Evolutionary conservation across 2,888 invertebrate species (phyloP), one percentile per base, ranked within the genome.

Genomic region (Ligdia adustata): DNA sequence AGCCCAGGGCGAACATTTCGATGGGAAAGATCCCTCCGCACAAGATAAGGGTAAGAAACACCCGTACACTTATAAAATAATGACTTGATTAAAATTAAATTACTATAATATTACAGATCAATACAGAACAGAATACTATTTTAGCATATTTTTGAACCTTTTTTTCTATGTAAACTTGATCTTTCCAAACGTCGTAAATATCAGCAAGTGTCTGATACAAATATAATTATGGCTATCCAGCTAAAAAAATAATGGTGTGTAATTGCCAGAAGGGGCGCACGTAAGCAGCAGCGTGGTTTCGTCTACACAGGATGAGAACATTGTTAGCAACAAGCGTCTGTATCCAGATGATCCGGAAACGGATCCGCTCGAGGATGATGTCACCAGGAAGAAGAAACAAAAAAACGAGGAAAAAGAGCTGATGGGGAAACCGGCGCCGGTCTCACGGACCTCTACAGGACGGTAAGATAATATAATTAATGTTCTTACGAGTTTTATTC

Each of bases 361-460:
- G 9, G 93, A 92, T 5, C 84, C 91, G 2, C 64, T 66, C 3
- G 87, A 90, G 16, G 96, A 96, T 59, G 94, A 95, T 9, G 94
- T 94, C 40, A 91, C 90, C 24, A 93, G 94, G 57, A 91, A 93
- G 41, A 96, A 96, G 75, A 93, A 95, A 76, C 91, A 94, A n/a
- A n/a, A n/a, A n/a, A 96, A 92, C 18, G 92, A 93, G 53, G 88
- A 86, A 42, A 79, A 90, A 55, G 93, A 94, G 82, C 90, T 92
- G 50, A 79, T 82, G 83, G 89, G 91, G 67, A 87, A 85, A 72
- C 79, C 87, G 70, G 89, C 80, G 41, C 77, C 81, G 49, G 83
- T 82, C 29, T 71, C 83, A 1, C 74, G 85, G 7, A 62, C 75
- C 2, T 75, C 80, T 9, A 66, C 79, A 26, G 83, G 87, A 55